phyloP scores from a whole-genome alignment of 2,797 vertebrate genomes.

The Harpagifer antarcticus region DNA sequence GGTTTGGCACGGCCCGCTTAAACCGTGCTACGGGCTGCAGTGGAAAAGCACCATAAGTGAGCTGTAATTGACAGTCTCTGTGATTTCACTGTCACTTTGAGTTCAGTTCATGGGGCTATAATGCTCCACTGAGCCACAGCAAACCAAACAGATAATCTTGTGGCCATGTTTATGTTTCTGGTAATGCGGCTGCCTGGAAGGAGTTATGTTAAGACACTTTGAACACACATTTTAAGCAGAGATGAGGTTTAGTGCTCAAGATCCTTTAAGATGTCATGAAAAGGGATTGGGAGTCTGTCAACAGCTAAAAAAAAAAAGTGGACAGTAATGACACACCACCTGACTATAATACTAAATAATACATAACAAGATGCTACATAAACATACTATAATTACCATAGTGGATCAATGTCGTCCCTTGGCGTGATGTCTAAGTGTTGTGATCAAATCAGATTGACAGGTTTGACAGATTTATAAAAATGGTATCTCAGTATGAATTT shows the following conservation, averaged over 20 bases:
- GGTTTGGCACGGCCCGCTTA: no score
- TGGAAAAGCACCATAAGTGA: slow-evolving; percentile 18
- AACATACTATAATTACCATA: neutral
- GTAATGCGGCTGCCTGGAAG: slow-evolving; percentile 25
- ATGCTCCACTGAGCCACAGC: slow-evolving; percentile 36
- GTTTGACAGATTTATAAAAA: neutral
- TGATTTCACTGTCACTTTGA: slow-evolving; percentile 60
- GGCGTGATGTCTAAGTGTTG: neutral
- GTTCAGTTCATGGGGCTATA: slow-evolving; percentile 25
- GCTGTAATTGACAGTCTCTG: slow-evolving; percentile 51
- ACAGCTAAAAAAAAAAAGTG: neutral
- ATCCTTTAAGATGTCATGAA: slow-evolving; percentile 13
- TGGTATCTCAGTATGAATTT: neutral
- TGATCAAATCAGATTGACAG: slow-evolving; percentile 13
- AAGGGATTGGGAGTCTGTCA: slow-evolving; percentile 9
- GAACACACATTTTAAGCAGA: slow-evolving; percentile 13
- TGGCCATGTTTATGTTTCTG: slow-evolving; percentile 52
- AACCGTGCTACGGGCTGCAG: no score
- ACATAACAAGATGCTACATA: neutral
- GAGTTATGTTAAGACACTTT: slow-evolving; percentile 33
- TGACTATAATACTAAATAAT: neutral
- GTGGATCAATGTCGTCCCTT: neutral
- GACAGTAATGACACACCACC: neutral
- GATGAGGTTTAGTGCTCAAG: slow-evolving; percentile 20
- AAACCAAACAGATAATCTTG: slow-evolving; percentile 60